Conservation (phyloP, 2,888 invertebrate species). For the Drosophila greeni region DNA sequence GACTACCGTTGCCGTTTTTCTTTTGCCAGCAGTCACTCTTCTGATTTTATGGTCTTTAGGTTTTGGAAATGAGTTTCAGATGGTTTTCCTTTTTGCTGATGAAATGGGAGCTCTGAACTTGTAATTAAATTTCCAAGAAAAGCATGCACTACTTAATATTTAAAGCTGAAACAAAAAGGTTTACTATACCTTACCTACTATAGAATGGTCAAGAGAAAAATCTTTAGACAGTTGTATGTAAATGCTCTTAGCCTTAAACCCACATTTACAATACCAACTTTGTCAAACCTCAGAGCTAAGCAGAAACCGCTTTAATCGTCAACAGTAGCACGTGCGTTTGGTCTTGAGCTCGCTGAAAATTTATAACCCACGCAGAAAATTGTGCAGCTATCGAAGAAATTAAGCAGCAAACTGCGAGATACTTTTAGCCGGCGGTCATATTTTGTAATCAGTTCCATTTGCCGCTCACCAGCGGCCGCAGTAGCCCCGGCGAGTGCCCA, state of each 20-base stretch:
- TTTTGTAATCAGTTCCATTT: slow-evolving; percentile 72
- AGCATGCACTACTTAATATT: not conserved
- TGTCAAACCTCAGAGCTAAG: slow-evolving; percentile 45
- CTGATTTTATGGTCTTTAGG: slow-evolving; percentile 18
- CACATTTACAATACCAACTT: slow-evolving; percentile 56
- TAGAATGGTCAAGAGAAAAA: no score
- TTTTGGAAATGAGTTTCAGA: not conserved
- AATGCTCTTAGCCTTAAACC: not conserved
- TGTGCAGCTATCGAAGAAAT: slow-evolving; percentile 62
- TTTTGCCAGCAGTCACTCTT: slow-evolving; percentile 7
- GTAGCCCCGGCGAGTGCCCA: slow-evolving; percentile 7
- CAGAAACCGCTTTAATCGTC: slow-evolving; percentile 29
- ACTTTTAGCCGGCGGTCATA: slow-evolving; percentile 72
- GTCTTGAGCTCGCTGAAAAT: slow-evolving; percentile 40
- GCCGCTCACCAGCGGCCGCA: slow-evolving; percentile 62
- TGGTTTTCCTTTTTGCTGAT: slow-evolving; percentile 9
- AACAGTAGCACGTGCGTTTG: slow-evolving; percentile 65
- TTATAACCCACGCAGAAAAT: slow-evolving; percentile 66
- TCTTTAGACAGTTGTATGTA: not conserved
- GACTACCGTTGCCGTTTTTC: slow-evolving; percentile 1
- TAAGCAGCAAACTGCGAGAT: slow-evolving; percentile 70
- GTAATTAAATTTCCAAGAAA: slow-evolving; percentile 1
- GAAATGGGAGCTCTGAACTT: not conserved
- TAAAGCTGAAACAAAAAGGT: not conserved
- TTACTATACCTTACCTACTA: no score